Base-by-base conservation (phyloP, 2,888 invertebrate species). In the Ariolimax columbianus region DNA sequence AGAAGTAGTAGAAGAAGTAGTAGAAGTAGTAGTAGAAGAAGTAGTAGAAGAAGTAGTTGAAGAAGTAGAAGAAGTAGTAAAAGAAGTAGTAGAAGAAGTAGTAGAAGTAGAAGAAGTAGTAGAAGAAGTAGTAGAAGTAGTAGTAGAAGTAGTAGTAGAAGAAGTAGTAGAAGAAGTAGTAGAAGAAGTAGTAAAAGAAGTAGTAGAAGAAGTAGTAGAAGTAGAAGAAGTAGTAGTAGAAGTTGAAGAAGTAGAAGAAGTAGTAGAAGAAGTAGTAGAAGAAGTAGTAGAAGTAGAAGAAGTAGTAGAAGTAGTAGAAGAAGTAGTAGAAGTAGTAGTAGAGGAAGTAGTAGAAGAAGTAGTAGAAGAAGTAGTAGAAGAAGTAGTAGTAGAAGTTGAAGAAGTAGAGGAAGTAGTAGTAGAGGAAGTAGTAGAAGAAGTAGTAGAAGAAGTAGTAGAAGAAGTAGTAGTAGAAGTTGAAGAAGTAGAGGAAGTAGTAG, bases 391-490 rank as follows among this genome's bases (percentile, higher is more conserved):
- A 7, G 77, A 33, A 77, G 77, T 77, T 43, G 77, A 43, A 43
- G 77, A 30, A 17, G 78, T 30, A 19, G 78, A n/a, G 19, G 55
- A n/a, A 77, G 77, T n/a, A 77, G 51, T 43, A n/a, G n/a, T n/a
- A n/a, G n/a, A n/a, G n/a, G n/a, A n/a, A n/a, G n/a, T n/a, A n/a
- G n/a, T n/a, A n/a, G 82, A 72, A 73, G 73, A 51, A 73, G 68
- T 70, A 82, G 66, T 63, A 77, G 77, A 43, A 78, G 78, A 40
- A 78, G 78, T 59, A 78, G 78, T 78, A 78, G 78, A 59, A 59
- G 83, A 51, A 86, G 86, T 73, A 83, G 83, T 75, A 83, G 86
- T 78, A 86, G 86, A 68, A 86, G 86, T 66, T 59, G 86, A 79
- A 83, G 86, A 83, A 86, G 86, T 83, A 83, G 83, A 68, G 55